Evolutionary conservation across 2,113 vertebrate species (phyloP), one percentile per base, ranked within the genome.

Genomic region (Oncorhynchus masou): DNA sequence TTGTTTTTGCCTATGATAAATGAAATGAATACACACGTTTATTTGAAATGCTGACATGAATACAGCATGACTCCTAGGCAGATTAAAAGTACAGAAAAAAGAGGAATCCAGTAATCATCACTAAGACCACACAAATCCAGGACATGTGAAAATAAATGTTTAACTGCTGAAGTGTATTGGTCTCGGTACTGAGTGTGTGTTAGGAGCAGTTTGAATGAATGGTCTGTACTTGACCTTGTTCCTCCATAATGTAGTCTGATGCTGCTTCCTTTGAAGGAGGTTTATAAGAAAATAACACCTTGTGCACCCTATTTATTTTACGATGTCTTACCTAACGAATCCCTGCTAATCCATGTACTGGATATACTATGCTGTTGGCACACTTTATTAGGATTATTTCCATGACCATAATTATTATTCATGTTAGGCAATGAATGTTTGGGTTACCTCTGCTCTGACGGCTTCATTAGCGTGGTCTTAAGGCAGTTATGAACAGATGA

Each of bases 1-100:
- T 90, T 93, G 88, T 91, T 93, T 91, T 89, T 91, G 87, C 85
- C 80, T 86, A 86, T 90, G 90, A 94, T 93, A 90, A 93, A 91
- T 92, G 68, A 91, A 92, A 93, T 93, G 75, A 93, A 93, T 92
- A 91, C 89, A 93, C 78, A 74, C 72, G 57, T 92, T 94, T 90
- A 93, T 93, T 93, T 92, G 86, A 93, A 92, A 92, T 86, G 85
- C 85, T 60, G 66, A 70, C 67, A 89, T 93, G 78, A 91, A 93
- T 93, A 90, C 93, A 93, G 81, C 81, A 94, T 90, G 79, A 86
- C 68, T 80, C 73, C n/a, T 71, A 73, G 65, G 87, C 88, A 88
- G 84, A 87, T 87, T 86, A 31, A 91, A 90, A 82, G 87, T 86
- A 90, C 91, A 90, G 82, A 79, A 79, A 74, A 81, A 85, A 86